These are phyloP conservation scores for Podiceps cristatus DNA, from an alignment of 2,113 vertebrate species.

Conservation along the genomic window DNA sequence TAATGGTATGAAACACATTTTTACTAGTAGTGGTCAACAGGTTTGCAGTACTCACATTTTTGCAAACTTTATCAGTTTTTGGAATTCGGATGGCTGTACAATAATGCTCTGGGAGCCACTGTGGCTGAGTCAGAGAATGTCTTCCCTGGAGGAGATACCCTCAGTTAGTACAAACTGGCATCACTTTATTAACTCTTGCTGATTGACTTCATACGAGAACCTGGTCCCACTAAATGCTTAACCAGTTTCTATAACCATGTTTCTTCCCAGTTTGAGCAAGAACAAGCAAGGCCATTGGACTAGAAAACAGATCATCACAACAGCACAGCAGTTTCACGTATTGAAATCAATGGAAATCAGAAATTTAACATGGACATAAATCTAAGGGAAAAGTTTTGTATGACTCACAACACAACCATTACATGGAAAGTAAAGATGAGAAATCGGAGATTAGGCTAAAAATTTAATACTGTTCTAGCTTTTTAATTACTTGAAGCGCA, in stretches of 20 bases:
- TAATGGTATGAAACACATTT: accelerated
- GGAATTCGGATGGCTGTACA: accelerated
- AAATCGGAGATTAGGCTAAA: not conserved
- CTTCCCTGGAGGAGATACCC: not conserved
- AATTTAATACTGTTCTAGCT: not conserved
- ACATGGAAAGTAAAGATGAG: not conserved
- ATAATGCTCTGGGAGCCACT: accelerated
- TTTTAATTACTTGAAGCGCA: not conserved
- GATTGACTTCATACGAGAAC: accelerated
- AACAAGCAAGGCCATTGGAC: not conserved
- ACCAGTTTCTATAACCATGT: not conserved
- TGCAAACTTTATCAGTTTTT: not conserved
- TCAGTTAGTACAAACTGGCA: not conserved
- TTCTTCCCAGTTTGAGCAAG: not conserved
- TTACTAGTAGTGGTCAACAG: not conserved
- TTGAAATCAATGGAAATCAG: not conserved
- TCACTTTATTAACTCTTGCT: not conserved
- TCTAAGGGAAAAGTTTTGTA: not conserved
- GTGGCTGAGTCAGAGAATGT: not conserved
- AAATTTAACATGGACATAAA: not conserved
- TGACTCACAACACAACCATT: not conserved
- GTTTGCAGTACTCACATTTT: not conserved
- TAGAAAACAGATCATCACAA: not conserved
- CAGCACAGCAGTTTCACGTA: not conserved
- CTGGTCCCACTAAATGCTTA: not conserved